These are phyloP conservation scores for Grapholita molesta DNA, from an alignment of 1,140 invertebrate species.

Conservation along the genomic window DNA sequence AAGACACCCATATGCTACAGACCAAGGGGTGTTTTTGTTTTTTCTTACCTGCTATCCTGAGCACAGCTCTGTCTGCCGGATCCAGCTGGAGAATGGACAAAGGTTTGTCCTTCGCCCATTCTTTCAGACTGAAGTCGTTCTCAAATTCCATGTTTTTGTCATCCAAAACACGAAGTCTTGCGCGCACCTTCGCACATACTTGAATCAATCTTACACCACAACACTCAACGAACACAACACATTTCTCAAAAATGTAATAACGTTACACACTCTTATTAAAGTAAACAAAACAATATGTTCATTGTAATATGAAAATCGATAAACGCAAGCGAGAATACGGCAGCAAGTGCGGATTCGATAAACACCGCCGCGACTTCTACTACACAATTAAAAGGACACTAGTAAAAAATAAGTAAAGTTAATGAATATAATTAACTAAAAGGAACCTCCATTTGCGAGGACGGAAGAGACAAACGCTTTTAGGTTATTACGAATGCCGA, in stretches of 20 bases:
- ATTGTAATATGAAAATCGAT: slow-evolving; percentile 76
- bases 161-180: slow-evolving; percentile 72
- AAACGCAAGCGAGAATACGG: slow-evolving; percentile 61
- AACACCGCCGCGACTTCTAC: slow-evolving; percentile 41
- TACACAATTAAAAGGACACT: slow-evolving; percentile 33
- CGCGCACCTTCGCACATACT: slow-evolving; percentile 72
- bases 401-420: slow-evolving; percentile 40
- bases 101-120: slow-evolving; percentile 97
- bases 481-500: slow-evolving; percentile 61
- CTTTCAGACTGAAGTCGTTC: slow-evolving; percentile 91
- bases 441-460: slow-evolving; percentile 50
- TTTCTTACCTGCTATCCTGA: slow-evolving; percentile 94
- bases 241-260: slow-evolving; percentile 50
- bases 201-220: slow-evolving; percentile 67
- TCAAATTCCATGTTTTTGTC: slow-evolving; percentile 87
- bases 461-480: slow-evolving; percentile 61
- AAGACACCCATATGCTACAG: neutral
- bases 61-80: slow-evolving; percentile 94
- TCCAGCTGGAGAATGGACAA: slow-evolving; percentile 96
- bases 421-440: slow-evolving; percentile 42
- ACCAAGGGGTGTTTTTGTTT: neutral
- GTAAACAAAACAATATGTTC: slow-evolving; percentile 73
- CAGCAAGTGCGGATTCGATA: slow-evolving; percentile 49
- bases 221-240: slow-evolving; percentile 60
- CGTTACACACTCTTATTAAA: slow-evolving; percentile 60